Percentiles rank a stretch among this genome's conserved stretches.
Conservation (phyloP, 2,113 vertebrate genomes). For the Cyprinodon variegatus region DNA sequence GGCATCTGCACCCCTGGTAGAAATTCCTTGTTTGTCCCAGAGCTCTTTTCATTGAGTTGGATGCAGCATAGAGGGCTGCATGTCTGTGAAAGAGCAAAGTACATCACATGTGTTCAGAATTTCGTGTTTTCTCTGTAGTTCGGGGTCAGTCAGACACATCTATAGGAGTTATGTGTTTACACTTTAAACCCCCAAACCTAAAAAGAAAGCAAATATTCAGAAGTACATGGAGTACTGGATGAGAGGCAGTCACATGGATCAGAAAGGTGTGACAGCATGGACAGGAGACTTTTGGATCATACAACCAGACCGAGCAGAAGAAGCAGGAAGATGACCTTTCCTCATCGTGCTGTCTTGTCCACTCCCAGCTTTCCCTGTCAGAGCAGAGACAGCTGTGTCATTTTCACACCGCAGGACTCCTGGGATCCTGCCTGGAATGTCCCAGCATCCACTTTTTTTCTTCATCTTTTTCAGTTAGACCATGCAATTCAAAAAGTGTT, state of each 20-base stretch:
- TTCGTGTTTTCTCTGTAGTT: conserved; percentile 33
- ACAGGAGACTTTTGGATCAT: conserved; percentile 50
- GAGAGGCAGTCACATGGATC: conserved; percentile 34
- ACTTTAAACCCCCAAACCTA: conserved; percentile 52
- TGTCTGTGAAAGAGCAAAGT: conserved; percentile 12
- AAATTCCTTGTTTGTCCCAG: conserved; percentile 34
- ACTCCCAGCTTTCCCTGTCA: conserved; percentile 47
- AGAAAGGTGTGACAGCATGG: conserved; percentile 46
- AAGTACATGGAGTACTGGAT: conserved; percentile 24
- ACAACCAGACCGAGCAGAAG: conserved; percentile 15
- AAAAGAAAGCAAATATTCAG: conserved; percentile 22
- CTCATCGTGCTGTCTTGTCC: conserved; percentile 47
- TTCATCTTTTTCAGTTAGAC: not conserved
- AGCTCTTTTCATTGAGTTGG: conserved; percentile 10
- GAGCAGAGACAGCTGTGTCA: conserved; percentile 64
- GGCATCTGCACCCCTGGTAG: conserved; percentile 14
- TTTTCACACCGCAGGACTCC: conserved; percentile 60
- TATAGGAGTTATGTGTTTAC: conserved; percentile 57
- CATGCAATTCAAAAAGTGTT: not conserved
- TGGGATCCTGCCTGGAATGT: conserved; percentile 60
- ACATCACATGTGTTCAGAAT: conserved; percentile 12
- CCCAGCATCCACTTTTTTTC: conserved; percentile 10
- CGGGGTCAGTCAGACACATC: conserved; percentile 44
- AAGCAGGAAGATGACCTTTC: conserved; percentile 46
- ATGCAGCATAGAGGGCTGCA: not conserved